Conservation (phyloP, 2,797 vertebrate species). For the Craterocephalus amniculus region DNA sequence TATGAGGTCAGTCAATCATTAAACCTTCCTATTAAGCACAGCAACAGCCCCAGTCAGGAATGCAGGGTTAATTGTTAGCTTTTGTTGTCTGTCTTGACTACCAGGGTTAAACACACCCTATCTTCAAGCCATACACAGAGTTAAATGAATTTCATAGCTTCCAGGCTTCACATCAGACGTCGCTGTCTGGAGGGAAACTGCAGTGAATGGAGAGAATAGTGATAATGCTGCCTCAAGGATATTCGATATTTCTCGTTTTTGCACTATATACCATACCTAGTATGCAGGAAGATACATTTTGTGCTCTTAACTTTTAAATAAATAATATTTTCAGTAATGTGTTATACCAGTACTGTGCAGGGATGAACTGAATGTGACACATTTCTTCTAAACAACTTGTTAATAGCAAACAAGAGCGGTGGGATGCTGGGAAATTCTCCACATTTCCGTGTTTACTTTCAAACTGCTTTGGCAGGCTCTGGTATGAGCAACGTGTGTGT, state of each 20-base stretch:
- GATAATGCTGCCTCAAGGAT: slow-evolving; percentile 46
- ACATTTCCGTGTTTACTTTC: slow-evolving; percentile 69
- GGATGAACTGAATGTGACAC: slow-evolving; percentile 1
- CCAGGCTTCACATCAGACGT: slow-evolving; percentile 28
- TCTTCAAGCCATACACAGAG: slow-evolving; percentile 47
- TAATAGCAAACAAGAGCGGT: slow-evolving; percentile 15
- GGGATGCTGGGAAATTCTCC: slow-evolving; percentile 34
- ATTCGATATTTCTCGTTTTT: slow-evolving; percentile 13
- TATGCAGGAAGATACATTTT: background rate
- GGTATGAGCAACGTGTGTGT: slow-evolving; percentile 70
- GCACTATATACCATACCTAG: background rate
- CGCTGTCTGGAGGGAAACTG: slow-evolving; percentile 20
- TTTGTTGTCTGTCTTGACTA: slow-evolving; percentile 63
- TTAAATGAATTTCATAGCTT: slow-evolving; percentile 52
- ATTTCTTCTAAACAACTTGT: slow-evolving; percentile 12
- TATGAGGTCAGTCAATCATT: slow-evolving; percentile 79
- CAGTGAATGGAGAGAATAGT: slow-evolving; percentile 48
- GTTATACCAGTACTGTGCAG: slow-evolving; percentile 1
- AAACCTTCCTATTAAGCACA: slow-evolving; percentile 72
- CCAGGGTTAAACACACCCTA: slow-evolving; percentile 54
- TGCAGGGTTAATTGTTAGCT: slow-evolving; percentile 81
- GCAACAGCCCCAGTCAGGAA: slow-evolving; percentile 70
- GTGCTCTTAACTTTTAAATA: background rate
- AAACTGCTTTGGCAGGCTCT: slow-evolving; percentile 60
- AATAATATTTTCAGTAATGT: background rate